These are phyloP conservation scores for Porites evermanni DNA, from an alignment of 92 coral and sea anemone species.

Conservation along the genomic window DNA sequence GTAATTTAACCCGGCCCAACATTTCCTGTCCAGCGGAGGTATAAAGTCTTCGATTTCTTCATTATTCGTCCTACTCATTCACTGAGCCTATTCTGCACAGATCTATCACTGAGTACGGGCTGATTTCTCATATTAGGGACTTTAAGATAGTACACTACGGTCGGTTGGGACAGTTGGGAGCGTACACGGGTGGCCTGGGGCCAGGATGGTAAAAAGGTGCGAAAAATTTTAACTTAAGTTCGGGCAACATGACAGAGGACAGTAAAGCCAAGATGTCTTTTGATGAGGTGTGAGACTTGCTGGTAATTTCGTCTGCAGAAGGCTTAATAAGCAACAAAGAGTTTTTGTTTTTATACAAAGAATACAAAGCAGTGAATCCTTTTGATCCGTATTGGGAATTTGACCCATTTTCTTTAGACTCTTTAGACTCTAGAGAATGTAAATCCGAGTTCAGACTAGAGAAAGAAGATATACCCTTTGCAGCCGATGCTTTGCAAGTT, in stretches of 20 bases:
- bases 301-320: conserved; percentile 28
- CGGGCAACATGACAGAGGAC: too few species aligned
- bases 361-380: conserved; percentile 44
- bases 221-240: too few species aligned
- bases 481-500: conserved; percentile 38
- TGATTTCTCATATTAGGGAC: background rate
- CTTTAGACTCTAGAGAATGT: conserved; percentile 34
- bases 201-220: too few species aligned
- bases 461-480: conserved; percentile 11
- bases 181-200: background rate
- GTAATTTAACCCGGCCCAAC: too few species aligned
- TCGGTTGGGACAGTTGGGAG: conserved; percentile 36
- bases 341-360: conserved; percentile 38
- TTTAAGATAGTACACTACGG: conserved; percentile 2
- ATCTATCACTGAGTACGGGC: too few species aligned
- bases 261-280: conserved; percentile 19
- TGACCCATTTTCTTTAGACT: conserved; percentile 33
- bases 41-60: too few species aligned
- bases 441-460: conserved; percentile 26
- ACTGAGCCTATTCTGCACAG: too few species aligned
- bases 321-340: conserved; percentile 38
- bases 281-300: conserved; percentile 38
- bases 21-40: too few species aligned
- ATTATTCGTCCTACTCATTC: too few species aligned
- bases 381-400: conserved; percentile 33